A percentile compares a stretch with the other conserved stretches of the same genome.
These are phyloP conservation scores for Lithodes maja DNA, from an alignment of 2,888 invertebrate genomes.

Conservation along the genomic window DNA sequence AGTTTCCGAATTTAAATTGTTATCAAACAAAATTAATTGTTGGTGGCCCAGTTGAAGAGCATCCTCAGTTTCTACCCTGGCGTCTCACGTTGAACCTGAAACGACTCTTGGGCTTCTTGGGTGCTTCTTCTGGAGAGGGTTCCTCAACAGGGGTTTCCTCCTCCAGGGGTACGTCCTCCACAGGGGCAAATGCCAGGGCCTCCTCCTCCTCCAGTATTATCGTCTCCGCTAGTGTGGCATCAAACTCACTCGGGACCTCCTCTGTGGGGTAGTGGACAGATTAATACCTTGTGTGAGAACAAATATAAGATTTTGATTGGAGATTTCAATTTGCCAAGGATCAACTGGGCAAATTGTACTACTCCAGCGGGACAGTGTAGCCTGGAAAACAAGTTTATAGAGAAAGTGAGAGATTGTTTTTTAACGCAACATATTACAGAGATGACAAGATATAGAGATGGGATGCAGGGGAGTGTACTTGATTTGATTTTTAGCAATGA, in stretches of 20 bases:
- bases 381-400: no score
- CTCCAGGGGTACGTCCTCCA: not conserved
- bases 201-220: not conserved
- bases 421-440: no score
- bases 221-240: not conserved
- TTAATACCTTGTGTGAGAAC: not conserved
- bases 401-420: no score
- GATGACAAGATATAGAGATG: no score
- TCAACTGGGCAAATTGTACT: no score
- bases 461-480: no score
- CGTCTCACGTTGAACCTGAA: slow-evolving; percentile 4
- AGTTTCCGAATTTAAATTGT: not conserved
- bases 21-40: no score
- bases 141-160: not conserved
- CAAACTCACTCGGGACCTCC: not conserved
- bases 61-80: not conserved
- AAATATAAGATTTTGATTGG: not conserved
- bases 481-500: no score
- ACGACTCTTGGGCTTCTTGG: not conserved
- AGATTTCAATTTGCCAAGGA: no score
- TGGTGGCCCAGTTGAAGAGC: not conserved
- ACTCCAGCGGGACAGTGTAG: no score
- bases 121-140: not conserved
- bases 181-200: not conserved
- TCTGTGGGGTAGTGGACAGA: not conserved